A percentile compares a stretch with the other conserved stretches of the same genome.
These are phyloP conservation scores for Amphiprion clarkii DNA, from an alignment of 2,797 vertebrate genomes.

Conservation along the genomic window DNA sequence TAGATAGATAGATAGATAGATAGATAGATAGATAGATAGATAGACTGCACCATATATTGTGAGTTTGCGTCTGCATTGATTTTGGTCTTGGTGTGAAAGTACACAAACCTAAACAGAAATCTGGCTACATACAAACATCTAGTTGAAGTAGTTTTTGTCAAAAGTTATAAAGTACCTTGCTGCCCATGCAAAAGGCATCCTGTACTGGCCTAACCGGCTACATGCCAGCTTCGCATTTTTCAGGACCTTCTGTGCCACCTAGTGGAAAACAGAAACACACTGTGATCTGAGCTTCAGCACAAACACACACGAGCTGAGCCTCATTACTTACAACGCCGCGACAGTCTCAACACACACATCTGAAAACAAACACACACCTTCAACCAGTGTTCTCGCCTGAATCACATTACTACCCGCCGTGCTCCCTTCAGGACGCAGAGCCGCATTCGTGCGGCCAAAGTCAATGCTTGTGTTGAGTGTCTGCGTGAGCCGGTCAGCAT, in stretches of 20 bases:
- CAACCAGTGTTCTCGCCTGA: slow-evolving; percentile 16
- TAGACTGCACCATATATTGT: too few species aligned
- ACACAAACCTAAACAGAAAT: background rate
- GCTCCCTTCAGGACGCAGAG: slow-evolving; percentile 37
- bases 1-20: too few species aligned
- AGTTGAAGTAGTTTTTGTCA: background rate
- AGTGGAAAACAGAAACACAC: slow-evolving; percentile 54
- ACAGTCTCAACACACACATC: slow-evolving; percentile 33
- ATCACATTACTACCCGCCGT: slow-evolving; percentile 50
- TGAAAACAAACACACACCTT: slow-evolving; percentile 22
- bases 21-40: too few species aligned
- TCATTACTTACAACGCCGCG: slow-evolving; percentile 28
- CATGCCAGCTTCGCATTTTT: slow-evolving; percentile 98
- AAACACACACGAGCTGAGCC: slow-evolving; percentile 6
- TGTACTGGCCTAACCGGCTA: slow-evolving; percentile 93
- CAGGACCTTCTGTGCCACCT: slow-evolving; percentile 98
- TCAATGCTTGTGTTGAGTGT: slow-evolving; percentile 63
- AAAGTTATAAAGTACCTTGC: slow-evolving; percentile 87
- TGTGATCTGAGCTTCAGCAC: slow-evolving; percentile 14
- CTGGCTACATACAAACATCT: background rate
- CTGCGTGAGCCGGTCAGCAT: slow-evolving; percentile 41
- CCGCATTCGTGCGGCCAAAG: slow-evolving; percentile 62
- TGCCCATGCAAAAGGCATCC: slow-evolving; percentile 99
- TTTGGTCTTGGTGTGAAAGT: background rate
- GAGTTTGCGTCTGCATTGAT: background rate